Base-by-base conservation (phyloP, 2,888 invertebrate species). In the Fabriciana adippe region DNA sequence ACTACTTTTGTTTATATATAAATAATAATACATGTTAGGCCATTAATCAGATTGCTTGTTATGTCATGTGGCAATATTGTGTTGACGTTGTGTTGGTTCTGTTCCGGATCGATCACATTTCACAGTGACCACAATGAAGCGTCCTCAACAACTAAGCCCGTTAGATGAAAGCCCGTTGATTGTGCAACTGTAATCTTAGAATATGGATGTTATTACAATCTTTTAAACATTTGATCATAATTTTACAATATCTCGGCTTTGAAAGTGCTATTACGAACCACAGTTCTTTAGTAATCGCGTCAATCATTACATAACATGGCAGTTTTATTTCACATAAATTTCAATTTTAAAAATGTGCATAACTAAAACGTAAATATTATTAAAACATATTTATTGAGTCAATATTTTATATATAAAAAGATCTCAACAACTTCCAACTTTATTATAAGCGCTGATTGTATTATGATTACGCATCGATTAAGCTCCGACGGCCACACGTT, bases 201-300 rank as follows among this genome's bases (percentile, higher is more conserved):
- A 79, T 77, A 77, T 79, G 77, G 79, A 82, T 83, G 82, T 80
- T 82, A 81, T 85, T 84, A 82, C 81, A 80, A 72, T 72, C 66
- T 67, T 67, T 51, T 64, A 64, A 62, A 35, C 56, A 65, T 70
- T 66, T 57, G 48, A 35, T 57, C 26, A 31, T 59, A 50, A 51
- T 68, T 70, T 62, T 47, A 61, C 15, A 55, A 62, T 57, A 67
- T 65, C 53, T 13, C 35, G 53, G 16, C 6, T 41, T 54, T 50
- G 31, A 15, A 48, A 61, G 18, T 61, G 35, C 51, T 51, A 35
- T 51, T 35, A 18, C 18, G 60, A 50, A 35, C 26, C 47, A 59
- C n/a, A 13, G 26, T 59, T 59, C 26, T 59, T 59, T 47, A n/a
- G 18, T 16, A 59, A 59, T 48, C 57, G 16, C 41, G 6, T 57